phyloP scores from a whole-genome alignment of 2,113 vertebrate genomes.

The Nannospalax galili region DNA sequence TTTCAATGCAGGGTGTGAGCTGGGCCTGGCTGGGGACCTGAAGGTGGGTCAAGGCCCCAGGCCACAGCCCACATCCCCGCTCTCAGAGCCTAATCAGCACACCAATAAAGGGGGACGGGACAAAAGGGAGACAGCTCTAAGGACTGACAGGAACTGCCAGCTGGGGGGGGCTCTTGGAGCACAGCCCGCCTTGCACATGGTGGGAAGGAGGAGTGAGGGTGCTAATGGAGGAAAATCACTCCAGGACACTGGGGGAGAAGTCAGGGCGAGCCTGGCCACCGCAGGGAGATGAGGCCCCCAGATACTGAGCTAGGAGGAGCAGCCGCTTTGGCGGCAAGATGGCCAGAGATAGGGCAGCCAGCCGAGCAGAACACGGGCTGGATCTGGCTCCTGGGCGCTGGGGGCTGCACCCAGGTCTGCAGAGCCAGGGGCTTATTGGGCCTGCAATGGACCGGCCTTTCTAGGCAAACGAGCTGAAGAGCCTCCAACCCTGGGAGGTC shows the following conservation, averaged over 20 bases:
- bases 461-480: background rate
- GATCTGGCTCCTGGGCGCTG: background rate
- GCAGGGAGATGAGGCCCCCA: constrained; percentile 67
- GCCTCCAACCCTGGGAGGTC: background rate
- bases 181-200: background rate
- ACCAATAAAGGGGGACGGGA: background rate
- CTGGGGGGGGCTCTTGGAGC: background rate
- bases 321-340: constrained; percentile 69
- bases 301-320: constrained; percentile 63
- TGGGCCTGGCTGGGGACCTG: background rate
- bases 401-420: background rate
- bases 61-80: background rate
- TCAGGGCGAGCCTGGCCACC: constrained; percentile 12
- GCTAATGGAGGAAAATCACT: background rate
- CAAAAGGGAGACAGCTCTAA: background rate
- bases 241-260: constrained; percentile 52
- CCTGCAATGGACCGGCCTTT: background rate
- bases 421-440: background rate
- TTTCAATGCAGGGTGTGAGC: background rate
- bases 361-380: background rate
- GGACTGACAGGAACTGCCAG: background rate
- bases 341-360: constrained; percentile 73
- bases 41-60: too few relatives aligned
- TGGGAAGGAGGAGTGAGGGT: background rate
- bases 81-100: background rate